phyloP scores from a whole-genome alignment of 2,888 invertebrate genomes.

The Lydus trimaculatus region DNA sequence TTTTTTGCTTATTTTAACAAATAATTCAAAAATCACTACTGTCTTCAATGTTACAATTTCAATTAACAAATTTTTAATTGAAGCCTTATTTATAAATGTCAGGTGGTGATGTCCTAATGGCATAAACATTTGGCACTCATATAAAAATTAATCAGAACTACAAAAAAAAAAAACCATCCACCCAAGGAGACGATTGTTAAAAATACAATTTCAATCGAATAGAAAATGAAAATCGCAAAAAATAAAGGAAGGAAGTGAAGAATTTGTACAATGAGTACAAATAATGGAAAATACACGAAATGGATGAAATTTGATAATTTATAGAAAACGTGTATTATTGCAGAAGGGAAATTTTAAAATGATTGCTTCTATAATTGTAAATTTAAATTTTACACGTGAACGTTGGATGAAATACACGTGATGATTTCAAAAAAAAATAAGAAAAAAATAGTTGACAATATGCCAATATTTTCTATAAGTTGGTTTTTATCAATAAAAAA shows the following conservation, averaged over 20 bases:
- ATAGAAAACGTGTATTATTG: too few relatives aligned
- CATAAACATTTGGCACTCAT: neutral
- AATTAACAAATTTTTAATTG: neutral
- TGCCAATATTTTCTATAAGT: neutral
- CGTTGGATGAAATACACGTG: neutral
- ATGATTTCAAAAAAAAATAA: neutral
- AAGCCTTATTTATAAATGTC: neutral
- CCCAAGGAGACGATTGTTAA: neutral
- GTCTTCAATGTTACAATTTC: neutral
- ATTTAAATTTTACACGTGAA: neutral
- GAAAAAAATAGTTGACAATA: neutral
- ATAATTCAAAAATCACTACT: neutral
- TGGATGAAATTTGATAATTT: too few relatives aligned
- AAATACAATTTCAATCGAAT: neutral
- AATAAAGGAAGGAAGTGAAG: too few relatives aligned
- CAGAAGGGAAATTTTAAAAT: too few relatives aligned
- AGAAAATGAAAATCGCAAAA: too few relatives aligned
- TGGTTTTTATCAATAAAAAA: too few relatives aligned
- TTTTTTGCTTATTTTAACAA: neutral
- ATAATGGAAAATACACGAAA: too few relatives aligned
- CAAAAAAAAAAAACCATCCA: too few relatives aligned
- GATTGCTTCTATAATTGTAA: too few relatives aligned
- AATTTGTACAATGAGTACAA: too few relatives aligned
- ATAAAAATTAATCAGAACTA: neutral
- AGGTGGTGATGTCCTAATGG: neutral